Percentiles rank a stretch among this genome's conserved stretches.
These are phyloP conservation scores for Chinchilla lanigera DNA, from an alignment of 2,113 vertebrate genomes.

Conservation along the genomic window DNA sequence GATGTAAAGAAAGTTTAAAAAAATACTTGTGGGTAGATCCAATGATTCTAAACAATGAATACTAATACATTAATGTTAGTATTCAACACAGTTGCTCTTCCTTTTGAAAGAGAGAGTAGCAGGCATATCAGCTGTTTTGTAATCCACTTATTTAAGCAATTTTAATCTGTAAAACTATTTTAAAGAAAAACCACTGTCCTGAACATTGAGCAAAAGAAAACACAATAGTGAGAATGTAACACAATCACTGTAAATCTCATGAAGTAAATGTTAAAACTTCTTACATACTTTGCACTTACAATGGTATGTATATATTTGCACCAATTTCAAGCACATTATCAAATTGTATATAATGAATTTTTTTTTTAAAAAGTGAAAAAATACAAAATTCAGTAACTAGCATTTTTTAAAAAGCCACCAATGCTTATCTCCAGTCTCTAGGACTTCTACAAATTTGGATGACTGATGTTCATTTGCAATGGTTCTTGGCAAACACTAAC, in stretches of 20 bases:
- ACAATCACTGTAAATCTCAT: slow-evolving; percentile 77
- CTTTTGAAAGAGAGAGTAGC: slow-evolving; percentile 82
- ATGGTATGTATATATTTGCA: slow-evolving; percentile 83
- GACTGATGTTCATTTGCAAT: slow-evolving; percentile 81
- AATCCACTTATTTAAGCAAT: slow-evolving; percentile 82
- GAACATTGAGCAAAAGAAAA: slow-evolving; percentile 84
- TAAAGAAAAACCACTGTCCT: slow-evolving; percentile 80
- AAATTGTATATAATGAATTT: slow-evolving; percentile 81
- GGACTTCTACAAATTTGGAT: slow-evolving; percentile 78
- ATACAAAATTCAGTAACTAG: slow-evolving; percentile 84
- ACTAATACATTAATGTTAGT: slow-evolving; percentile 73
- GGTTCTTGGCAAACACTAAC: slow-evolving; percentile 83
- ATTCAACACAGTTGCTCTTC: slow-evolving; percentile 76
- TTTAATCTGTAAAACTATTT: slow-evolving; percentile 83
- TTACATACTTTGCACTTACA: slow-evolving; percentile 83
- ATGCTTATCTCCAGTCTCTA: slow-evolving; percentile 80
- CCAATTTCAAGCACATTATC: slow-evolving; percentile 87
- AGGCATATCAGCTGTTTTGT: slow-evolving; percentile 85
- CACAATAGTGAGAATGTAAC: slow-evolving; percentile 80
- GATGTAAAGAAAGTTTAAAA: slow-evolving; percentile 77
- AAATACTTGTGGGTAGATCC: slow-evolving; percentile 80
- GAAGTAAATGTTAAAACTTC: slow-evolving; percentile 79
- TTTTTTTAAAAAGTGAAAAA: slow-evolving; percentile 78
- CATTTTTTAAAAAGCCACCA: slow-evolving; percentile 83
- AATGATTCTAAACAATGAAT: slow-evolving; percentile 76